Conservation (phyloP, 2,888 invertebrate genomes). For the Troilus luridus region DNA sequence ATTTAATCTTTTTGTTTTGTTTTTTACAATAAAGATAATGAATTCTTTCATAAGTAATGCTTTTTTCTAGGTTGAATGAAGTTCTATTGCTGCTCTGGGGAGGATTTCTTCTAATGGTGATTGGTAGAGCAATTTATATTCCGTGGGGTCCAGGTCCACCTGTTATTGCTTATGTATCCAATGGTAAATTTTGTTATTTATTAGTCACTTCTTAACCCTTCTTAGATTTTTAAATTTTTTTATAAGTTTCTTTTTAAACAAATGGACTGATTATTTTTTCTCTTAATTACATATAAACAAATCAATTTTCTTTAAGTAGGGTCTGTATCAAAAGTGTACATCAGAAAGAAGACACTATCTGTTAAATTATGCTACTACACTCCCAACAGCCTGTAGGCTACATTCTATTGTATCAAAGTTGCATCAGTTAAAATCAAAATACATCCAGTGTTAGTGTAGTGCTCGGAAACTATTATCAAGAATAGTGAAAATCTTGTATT, state of each 20-base stretch:
- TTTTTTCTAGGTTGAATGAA: constrained; percentile 75
- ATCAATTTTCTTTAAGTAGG: too few species aligned
- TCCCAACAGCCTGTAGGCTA: too few species aligned
- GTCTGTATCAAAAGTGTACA: too few species aligned
- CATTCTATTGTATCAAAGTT: too few species aligned
- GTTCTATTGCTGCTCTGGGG: constrained; percentile 85
- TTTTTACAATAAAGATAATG: background rate
- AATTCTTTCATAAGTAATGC: background rate
- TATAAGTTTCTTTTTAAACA: background rate
- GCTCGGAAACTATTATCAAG: too few species aligned
- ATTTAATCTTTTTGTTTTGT: background rate
- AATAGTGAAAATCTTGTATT: too few species aligned
- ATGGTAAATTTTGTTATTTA: background rate
- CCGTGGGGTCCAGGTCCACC: constrained; percentile 84
- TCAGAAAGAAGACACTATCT: too few species aligned
- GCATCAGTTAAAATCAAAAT: too few species aligned
- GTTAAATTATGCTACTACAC: too few species aligned
- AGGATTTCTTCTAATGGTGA: constrained; percentile 84
- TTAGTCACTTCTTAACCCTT: background rate
- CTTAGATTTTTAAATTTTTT: background rate
- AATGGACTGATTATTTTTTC: background rate
- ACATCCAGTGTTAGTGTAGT: too few species aligned
- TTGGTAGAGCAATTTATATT: constrained; percentile 81
- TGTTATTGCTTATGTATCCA: constrained; percentile 70
- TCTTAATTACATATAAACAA: background rate